These are phyloP conservation scores for Temnopleurus reevesii DNA, from an alignment of 53 echinoderm and acorn worm species.

Conservation along the genomic window DNA sequence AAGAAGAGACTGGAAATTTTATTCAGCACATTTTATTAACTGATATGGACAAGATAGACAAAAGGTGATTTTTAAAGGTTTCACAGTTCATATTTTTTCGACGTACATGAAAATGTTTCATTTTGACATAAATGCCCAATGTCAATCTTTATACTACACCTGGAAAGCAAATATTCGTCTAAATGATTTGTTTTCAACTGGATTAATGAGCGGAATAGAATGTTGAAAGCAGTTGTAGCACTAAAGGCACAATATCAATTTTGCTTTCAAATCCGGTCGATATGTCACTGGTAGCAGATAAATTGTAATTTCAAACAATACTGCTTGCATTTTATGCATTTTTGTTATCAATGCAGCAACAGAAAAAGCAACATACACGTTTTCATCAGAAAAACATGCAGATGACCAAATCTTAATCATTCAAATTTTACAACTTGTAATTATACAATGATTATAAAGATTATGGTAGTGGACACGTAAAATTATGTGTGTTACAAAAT, in stretches of 20 bases:
- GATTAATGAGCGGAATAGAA: background rate
- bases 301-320: too few species aligned
- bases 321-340: background rate
- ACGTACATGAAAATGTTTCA: too few species aligned
- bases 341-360: background rate
- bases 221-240: background rate
- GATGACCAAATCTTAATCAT: too few species aligned
- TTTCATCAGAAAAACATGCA: background rate
- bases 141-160: too few species aligned
- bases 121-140: too few species aligned
- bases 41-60: background rate
- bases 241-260: background rate
- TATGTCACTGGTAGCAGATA: background rate
- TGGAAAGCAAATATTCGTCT: too few species aligned
- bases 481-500: background rate
- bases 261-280: background rate
- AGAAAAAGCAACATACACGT: background rate
- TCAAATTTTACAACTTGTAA: too few species aligned
- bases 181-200: background rate
- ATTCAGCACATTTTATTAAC: slow-evolving; percentile 46
- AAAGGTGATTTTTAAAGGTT: background rate
- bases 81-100: background rate
- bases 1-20: background rate
- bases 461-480: background rate
- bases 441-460: background rate